Evolutionary conservation across 2,888 invertebrate species (phyloP), one percentile per base, ranked within the genome.

Genomic region (Sarcophaga carnaria): DNA sequence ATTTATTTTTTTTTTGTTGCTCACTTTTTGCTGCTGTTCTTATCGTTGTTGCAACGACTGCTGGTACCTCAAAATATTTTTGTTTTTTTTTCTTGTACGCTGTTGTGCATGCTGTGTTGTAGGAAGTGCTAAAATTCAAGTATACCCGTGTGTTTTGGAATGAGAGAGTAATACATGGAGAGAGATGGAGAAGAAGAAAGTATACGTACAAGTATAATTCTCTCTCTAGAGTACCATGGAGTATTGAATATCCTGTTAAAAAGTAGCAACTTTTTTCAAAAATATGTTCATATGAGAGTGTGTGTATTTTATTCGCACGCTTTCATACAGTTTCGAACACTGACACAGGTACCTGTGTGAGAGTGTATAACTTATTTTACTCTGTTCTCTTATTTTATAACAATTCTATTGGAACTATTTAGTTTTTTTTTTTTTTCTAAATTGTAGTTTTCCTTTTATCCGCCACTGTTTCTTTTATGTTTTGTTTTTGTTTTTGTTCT

Each of bases 151-250:
- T 67, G 47, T 77, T 37, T 37, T 37, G 37, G 10, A 37, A 37
- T 37, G 37, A 8, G 37, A 10, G 8, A 37, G 10, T 10, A 10
- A 37, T 5, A 5, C 27, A 5, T 27, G 0, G 27, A 27, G 27
- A 27, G 25, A 25, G 27, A 27, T 27, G 27, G 37, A 6, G 37
- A 37, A 10, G 2, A 10, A 37, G 37, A 37, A 10, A 37, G 37
- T 37, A 10, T 37, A 10, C 37, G 37, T 3, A 37, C 1, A 37
- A 10, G 14, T 47, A 47, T 63, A 49, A 78, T 69, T 78, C 62
- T 66, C 27, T 72, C 72, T 83, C 83, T 72, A 47, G 75, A 84
- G 83, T 84, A n/a, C 74, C 74, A 59, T 75, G 69, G 75, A 75
- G 49, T 64, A 84, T 71, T 76, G 84, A 71, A 76, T 60, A 80